phyloP scores from a whole-genome alignment of 2,113 vertebrate species.

The Zosterops lateralis region DNA sequence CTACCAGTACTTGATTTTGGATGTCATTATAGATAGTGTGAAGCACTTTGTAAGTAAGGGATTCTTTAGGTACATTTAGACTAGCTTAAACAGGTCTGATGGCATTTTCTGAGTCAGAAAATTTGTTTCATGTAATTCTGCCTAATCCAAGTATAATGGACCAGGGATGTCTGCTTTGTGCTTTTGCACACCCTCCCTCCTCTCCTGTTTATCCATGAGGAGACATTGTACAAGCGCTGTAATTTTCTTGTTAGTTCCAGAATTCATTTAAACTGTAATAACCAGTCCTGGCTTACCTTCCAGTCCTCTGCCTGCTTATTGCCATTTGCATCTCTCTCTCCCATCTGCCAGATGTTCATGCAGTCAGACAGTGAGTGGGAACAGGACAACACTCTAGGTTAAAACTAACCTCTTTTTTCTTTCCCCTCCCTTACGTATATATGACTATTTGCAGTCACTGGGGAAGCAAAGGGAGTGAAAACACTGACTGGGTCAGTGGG shows the following conservation, averaged over 20 bases:
- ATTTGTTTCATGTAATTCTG: background rate
- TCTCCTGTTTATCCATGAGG: background rate
- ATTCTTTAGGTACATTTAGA: background rate
- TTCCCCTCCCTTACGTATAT: background rate
- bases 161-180: background rate
- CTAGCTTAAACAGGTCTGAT: background rate
- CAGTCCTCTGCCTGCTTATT: background rate
- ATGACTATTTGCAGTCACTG: background rate
- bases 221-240: background rate
- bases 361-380: background rate
- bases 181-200: background rate
- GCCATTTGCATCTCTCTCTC: background rate
- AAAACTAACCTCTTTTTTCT: background rate
- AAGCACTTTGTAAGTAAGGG: background rate
- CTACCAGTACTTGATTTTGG: background rate
- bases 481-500: background rate
- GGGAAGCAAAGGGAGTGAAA: background rate
- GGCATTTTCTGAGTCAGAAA: background rate
- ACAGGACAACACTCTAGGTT: background rate
- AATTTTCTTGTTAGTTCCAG: background rate
- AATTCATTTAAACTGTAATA: background rate
- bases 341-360: background rate
- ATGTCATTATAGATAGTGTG: background rate
- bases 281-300: slow-evolving; percentile 6
- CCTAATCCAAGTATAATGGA: background rate